Percentiles rank a stretch among this genome's conserved stretches.
Conservation (phyloP, 2,113 vertebrate species). For the Egretta garzetta region DNA sequence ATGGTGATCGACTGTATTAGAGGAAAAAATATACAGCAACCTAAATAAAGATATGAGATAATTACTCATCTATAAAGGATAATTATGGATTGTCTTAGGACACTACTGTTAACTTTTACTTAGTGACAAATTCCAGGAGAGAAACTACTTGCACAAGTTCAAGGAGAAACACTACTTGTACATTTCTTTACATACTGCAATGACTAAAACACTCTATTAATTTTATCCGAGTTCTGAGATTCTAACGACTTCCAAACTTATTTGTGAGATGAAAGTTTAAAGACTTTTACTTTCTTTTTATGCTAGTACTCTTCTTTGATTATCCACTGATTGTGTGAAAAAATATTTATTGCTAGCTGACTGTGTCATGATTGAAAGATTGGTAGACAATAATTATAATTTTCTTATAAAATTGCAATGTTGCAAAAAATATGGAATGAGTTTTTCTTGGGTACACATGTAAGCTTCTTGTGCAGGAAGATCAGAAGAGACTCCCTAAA, state of each 20-base stretch:
- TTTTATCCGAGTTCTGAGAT: not conserved
- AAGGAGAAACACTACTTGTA: not conserved
- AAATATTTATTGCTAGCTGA: not conserved
- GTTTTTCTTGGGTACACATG: not conserved
- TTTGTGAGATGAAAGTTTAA: not conserved
- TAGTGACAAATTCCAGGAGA: not conserved
- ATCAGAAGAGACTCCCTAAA: not conserved
- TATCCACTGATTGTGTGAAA: not conserved
- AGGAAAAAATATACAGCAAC: not conserved
- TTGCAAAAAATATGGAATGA: not conserved
- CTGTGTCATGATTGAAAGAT: not conserved
- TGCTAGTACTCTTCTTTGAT: not conserved
- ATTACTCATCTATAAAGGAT: not conserved
- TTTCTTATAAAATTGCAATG: not conserved
- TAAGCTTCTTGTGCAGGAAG: not conserved
- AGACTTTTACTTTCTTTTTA: not conserved
- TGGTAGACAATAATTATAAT: not conserved
- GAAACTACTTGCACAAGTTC: not conserved
- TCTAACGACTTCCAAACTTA: not conserved
- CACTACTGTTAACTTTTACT: not conserved
- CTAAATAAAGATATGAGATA: not conserved
- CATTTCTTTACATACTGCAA: not conserved
- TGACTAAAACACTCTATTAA: not conserved
- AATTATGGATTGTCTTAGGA: not conserved
- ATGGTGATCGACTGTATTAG: not conserved